Conservation (phyloP, 1,140 invertebrate genomes). For the Drosophila nigromelanica region DNA sequence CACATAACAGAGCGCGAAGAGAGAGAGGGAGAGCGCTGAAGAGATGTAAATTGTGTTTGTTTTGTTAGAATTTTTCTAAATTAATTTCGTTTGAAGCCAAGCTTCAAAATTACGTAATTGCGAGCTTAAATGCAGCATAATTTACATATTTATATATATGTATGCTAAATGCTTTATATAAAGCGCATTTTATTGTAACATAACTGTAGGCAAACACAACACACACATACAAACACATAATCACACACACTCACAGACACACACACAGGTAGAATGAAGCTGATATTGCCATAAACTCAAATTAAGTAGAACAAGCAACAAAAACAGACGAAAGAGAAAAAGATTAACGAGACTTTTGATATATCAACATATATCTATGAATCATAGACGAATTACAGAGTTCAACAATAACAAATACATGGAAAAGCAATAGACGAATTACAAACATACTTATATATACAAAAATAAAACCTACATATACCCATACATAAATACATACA, state of each 20-base stretch:
- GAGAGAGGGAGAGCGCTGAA: background rate
- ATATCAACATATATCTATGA: conserved; percentile 32
- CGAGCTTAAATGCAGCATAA: conserved; percentile 66
- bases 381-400: conserved; percentile 30
- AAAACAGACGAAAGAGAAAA: conserved; percentile 3
- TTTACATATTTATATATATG: conserved; percentile 40
- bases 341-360: background rate
- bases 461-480: background rate
- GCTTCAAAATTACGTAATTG: conserved; percentile 53
- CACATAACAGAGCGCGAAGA: conserved; percentile 1
- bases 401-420: conserved; percentile 37
- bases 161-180: conserved; percentile 5
- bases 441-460: conserved; percentile 13
- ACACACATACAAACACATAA: conserved; percentile 31
- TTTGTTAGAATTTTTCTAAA: conserved; percentile 47
- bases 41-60: conserved; percentile 36
- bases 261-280: conserved; percentile 15
- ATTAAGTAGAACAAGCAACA: conserved; percentile 60
- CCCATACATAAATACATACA: background rate
- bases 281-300: conserved; percentile 66
- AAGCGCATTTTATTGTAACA: conserved; percentile 51
- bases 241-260: conserved; percentile 1
- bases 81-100: conserved; percentile 71
- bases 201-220: conserved; percentile 31
- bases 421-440: conserved; percentile 65